Percentiles rank a stretch among this genome's conserved stretches.
Evolutionary conservation across 2,888 invertebrate species (phyloP).

Genomic region (Lutraria lutraria): DNA sequence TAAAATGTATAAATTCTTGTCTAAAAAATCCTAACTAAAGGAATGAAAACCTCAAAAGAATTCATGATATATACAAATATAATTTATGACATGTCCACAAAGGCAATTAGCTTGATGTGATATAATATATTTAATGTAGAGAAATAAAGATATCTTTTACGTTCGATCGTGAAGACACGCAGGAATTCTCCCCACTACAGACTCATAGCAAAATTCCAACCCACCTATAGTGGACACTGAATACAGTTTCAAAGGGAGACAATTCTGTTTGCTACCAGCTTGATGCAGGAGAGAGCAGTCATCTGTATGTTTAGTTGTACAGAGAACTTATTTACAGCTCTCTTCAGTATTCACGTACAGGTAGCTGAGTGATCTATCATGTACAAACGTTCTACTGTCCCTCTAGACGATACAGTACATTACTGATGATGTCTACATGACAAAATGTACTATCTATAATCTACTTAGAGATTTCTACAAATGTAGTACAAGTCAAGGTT

Average conservation of each 20-base stretch:
- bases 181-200: background rate
- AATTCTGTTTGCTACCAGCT: slow-evolving; percentile 2
- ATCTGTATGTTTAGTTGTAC: too few species aligned
- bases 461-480: background rate
- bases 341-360: too few species aligned
- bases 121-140: background rate
- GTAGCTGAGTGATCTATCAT: background rate
- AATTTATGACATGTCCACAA: too few species aligned
- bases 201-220: background rate
- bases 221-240: background rate
- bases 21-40: too few species aligned
- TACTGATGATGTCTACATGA: background rate
- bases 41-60: too few species aligned
- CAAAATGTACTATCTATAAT: background rate
- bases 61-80: too few species aligned
- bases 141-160: background rate
- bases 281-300: background rate
- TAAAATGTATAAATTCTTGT: too few species aligned
- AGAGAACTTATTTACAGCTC: too few species aligned
- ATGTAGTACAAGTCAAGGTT: background rate
- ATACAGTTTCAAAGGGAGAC: background rate
- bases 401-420: background rate
- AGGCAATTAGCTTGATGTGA: too few species aligned
- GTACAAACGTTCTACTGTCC: background rate
- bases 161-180: background rate